Evolutionary conservation across 2,888 invertebrate species (phyloP), one percentile per base, ranked within the genome.

Genomic region (Acronicta psi): DNA sequence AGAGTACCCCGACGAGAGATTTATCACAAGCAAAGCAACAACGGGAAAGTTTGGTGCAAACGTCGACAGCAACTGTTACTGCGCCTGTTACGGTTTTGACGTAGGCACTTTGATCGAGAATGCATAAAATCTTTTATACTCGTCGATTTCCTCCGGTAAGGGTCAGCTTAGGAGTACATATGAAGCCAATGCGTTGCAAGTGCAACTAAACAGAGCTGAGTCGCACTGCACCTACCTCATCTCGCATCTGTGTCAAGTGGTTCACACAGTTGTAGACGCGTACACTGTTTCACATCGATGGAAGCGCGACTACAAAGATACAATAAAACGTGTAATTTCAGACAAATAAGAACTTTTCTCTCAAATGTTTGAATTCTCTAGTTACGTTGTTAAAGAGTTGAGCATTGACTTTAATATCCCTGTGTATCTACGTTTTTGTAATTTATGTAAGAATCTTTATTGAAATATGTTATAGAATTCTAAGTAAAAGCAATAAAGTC

Each of bases 21-120:
- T 85, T 85, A 84, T 86, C 84, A 81, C 78, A 64, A 71, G 61
- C 71, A 65, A 73, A 79, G 74, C 70, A 77, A 82, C 80, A 78
- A 79, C 75, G 69, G 64, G 60, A 78, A 81, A 80, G 78, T 82
- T 82, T 60, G 55, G 61, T 62, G 59, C 60, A 72, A 72, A 67
- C 75, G 76, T 73, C 77, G 69, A 53, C 60, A 73, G 63, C 79
- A 82, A 78, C 77, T 75, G 75, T 74, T 73, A 64, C 68, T 51
- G 52, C 37, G 43, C 50, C 51, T 55, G 63, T 59, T 65, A 54
- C 50, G 58, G 62, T 63, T 69, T 57, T 58, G 63, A 75, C 56
- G 56, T 42, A 41, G 38, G 59, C 60, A 65, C 65, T 69, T 78
- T 69, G 40, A 75, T 68, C 45, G 51, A 8, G 51, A 59, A 42